Evolutionary conservation across 2,113 vertebrate genomes (phyloP).

Genomic region (Corvus hawaiiensis): DNA sequence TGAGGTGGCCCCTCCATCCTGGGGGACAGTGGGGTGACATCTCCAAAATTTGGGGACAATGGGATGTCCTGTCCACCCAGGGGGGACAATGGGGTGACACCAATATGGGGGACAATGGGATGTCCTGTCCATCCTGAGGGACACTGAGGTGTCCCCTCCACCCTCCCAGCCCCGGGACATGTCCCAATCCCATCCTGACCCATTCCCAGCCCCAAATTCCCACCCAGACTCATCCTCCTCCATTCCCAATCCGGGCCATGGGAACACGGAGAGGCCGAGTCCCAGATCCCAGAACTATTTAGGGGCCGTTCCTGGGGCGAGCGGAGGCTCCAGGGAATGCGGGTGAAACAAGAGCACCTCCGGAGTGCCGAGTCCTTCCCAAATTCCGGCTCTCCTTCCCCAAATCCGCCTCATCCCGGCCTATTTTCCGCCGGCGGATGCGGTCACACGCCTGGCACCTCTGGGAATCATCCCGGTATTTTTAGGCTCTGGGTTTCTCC

Average conservation of each 20-base stretch:
- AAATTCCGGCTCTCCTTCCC: background rate
- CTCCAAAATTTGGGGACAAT: background rate
- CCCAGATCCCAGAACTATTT: background rate
- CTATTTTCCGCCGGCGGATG: background rate
- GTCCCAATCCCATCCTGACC: background rate
- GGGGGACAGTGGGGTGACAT: background rate
- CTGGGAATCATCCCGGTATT: background rate
- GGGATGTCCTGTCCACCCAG: background rate
- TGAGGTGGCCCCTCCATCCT: background rate
- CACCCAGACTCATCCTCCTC: fast-evolving
- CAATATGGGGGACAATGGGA: background rate
- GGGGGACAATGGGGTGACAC: background rate
- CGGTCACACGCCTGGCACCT: background rate
- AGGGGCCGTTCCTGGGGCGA: fast-evolving
- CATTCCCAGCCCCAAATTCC: background rate
- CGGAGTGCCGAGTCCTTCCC: background rate
- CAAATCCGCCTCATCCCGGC: background rate
- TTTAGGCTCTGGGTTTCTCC: background rate
- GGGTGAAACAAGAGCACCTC: fast-evolving
- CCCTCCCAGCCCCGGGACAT: fast-evolving
- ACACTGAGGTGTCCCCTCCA: fast-evolving
- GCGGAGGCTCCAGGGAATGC: fast-evolving
- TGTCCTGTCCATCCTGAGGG: background rate
- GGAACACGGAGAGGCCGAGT: background rate
- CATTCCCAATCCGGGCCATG: fast-evolving